Conservation (phyloP, 2,797 vertebrate species). For the Tadarida brasiliensis region DNA sequence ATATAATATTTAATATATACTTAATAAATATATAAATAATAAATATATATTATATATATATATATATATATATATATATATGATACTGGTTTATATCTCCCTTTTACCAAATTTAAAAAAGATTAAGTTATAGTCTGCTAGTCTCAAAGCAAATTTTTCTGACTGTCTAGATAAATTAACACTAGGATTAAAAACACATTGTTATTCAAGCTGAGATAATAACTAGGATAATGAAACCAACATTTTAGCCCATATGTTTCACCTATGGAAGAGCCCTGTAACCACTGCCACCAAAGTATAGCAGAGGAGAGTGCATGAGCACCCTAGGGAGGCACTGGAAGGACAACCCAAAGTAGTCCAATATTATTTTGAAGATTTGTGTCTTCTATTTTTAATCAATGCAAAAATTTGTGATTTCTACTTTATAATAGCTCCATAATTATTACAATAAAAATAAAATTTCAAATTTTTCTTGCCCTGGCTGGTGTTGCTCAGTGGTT, state of each 20-base stretch:
- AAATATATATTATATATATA: slow-evolving; percentile 61
- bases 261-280: not conserved
- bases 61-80: not conserved
- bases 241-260: slow-evolving; percentile 50
- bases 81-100: slow-evolving; percentile 67
- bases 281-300: not conserved
- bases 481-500: too few species aligned
- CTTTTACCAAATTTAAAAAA: slow-evolving; percentile 72
- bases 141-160: slow-evolving; percentile 68
- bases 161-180: slow-evolving; percentile 77
- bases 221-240: slow-evolving; percentile 62
- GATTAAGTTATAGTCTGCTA: slow-evolving; percentile 66
- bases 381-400: not conserved
- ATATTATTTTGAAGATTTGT: slow-evolving; percentile 24
- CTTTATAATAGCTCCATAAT: not conserved
- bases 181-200: slow-evolving; percentile 69
- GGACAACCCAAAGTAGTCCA: not conserved
- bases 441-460: slow-evolving; percentile 30
- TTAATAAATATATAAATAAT: slow-evolving; percentile 24
- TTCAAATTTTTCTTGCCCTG: too few species aligned
- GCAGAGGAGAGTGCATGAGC: not conserved
- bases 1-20: slow-evolving; percentile 38
- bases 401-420: not conserved
- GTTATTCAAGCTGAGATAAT: slow-evolving; percentile 67
- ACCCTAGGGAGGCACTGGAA: not conserved